phyloP scores from a whole-genome alignment of 2,113 vertebrate species.

The Gavia stellata region DNA sequence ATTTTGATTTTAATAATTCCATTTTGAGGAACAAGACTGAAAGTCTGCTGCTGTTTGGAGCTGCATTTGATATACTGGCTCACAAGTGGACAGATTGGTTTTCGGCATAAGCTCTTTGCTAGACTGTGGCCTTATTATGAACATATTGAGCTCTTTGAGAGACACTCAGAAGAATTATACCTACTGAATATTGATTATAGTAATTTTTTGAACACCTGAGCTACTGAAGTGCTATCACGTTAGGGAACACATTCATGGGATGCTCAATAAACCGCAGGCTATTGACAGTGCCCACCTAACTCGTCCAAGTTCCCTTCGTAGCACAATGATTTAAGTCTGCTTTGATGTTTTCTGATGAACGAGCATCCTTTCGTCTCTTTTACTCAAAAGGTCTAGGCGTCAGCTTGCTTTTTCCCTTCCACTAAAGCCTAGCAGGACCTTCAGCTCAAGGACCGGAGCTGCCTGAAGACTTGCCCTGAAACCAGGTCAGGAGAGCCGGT shows the following conservation, averaged over 20 bases:
- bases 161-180: not conserved
- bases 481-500: not conserved
- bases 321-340: not conserved
- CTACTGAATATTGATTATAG: not conserved
- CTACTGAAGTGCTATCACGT: not conserved
- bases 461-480: not conserved
- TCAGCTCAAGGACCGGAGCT: not conserved
- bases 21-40: not conserved
- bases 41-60: not conserved
- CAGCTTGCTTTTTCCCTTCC: not conserved
- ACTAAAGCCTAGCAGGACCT: not conserved
- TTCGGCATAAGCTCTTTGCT: not conserved
- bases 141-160: not conserved
- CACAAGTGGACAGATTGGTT: fast-evolving
- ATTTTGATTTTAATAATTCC: not conserved
- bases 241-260: not conserved
- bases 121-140: not conserved
- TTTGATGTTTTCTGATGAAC: not conserved
- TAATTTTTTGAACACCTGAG: not conserved
- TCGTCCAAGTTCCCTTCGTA: not conserved
- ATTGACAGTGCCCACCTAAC: not conserved
- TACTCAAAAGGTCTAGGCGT: not conserved
- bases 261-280: not conserved
- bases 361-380: not conserved
- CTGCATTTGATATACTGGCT: not conserved